phyloP scores from a whole-genome alignment of 2,113 vertebrate genomes.

The Amia ocellicauda region DNA sequence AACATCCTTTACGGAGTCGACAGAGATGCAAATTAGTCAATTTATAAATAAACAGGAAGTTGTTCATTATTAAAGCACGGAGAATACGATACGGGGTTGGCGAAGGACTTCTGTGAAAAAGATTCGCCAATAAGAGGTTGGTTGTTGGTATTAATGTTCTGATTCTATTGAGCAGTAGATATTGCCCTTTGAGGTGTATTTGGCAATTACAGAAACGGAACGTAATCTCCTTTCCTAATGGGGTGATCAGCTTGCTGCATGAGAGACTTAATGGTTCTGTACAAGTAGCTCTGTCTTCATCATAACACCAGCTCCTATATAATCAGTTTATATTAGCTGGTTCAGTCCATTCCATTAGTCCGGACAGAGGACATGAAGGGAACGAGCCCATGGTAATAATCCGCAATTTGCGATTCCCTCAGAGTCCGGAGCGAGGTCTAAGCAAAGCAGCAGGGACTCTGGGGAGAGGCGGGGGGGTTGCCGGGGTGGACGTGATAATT shows the following conservation, averaged over 20 bases:
- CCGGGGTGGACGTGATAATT: conserved; percentile 30
- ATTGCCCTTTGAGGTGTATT: conserved; percentile 12
- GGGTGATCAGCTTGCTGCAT: conserved; percentile 37
- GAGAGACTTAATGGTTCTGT: conserved; percentile 11
- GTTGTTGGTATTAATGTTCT: neutral
- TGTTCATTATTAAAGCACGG: no score
- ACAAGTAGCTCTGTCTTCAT: conserved; percentile 13
- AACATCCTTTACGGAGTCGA: no score
- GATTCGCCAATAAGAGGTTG: no score
- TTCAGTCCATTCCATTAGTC: conserved; percentile 32
- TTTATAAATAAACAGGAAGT: no score
- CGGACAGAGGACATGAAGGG: conserved; percentile 32
- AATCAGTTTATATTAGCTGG: conserved; percentile 41
- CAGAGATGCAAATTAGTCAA: no score
- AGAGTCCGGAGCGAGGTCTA: no score
- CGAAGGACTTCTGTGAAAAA: no score
- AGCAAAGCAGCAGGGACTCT: neutral
- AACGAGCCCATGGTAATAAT: conserved; percentile 1
- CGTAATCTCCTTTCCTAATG: conserved; percentile 41
- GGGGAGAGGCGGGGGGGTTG: neutral
- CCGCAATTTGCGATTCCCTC: no score
- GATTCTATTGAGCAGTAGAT: conserved; percentile 12
- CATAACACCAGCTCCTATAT: conserved; percentile 43
- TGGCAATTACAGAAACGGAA: conserved; percentile 11
- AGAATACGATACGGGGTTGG: no score